Base-by-base conservation (phyloP, 2,888 invertebrate genomes). In the Lysandra coridon region DNA sequence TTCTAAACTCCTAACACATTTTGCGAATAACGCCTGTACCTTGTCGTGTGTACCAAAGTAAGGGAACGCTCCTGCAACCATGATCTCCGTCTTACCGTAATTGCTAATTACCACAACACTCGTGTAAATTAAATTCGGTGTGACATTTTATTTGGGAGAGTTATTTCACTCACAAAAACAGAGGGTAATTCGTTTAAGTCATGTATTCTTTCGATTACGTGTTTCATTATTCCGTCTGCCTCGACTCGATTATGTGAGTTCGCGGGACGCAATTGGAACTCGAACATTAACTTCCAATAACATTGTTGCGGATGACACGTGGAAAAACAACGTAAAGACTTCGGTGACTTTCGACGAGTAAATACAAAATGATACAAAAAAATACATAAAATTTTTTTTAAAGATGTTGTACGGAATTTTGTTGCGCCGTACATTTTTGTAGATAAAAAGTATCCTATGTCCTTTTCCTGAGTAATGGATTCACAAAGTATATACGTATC, bases 171-270 rank as follows among this genome's bases (percentile, higher is more conserved):
- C 37, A 69, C 33, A 37, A 69, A 14, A 69, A 69, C 69, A 69
- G 69, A 14, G 64, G 64, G 64, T 64, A 69, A 69, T 33, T 69
- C 69, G 69, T 69, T 69, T 69, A 64, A 64, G 69, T 69, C 69
- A 69, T 69, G 69, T 69, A 33, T 69, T 69, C 69, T 69, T 69
- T 69, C 69, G 69, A 69, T 69, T 69, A 69, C 30, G 69, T 37
- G 69, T 69, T 69, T 37, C 33, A 69, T 69, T 69, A 69, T 69
- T 69, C 37, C 37, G 14, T 14, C 69, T 37, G 69, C 69, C 37
- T 69, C 33, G 14, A 14, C 69, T 69, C 69, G 33, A 69, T 37
- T 64, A 4, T 64, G 37, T 69, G 17, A 14, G 69, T 33, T 40
- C 69, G 69, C 37, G 23, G 33, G 33, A 69, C 14, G 33, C 33